Evolutionary conservation across 2,888 invertebrate genomes (phyloP).

Genomic region (Melikaiella ostensackeni): DNA sequence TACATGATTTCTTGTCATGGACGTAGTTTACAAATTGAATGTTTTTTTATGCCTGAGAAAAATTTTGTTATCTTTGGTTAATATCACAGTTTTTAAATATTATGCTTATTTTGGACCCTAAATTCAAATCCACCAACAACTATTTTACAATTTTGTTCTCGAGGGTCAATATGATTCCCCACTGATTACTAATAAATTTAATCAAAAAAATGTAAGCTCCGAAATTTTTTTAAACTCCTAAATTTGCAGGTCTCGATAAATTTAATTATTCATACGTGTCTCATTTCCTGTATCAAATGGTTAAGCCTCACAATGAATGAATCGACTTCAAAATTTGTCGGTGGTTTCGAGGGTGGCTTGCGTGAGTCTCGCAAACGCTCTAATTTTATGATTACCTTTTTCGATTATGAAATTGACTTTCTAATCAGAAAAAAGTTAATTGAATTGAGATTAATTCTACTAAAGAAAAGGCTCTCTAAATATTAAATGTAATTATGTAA

Average conservation of each 20-base stretch:
- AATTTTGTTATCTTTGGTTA: too few relatives aligned
- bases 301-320: neutral
- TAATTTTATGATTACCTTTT: neutral
- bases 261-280: neutral
- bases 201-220: neutral
- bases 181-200: neutral
- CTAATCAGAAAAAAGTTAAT: neutral
- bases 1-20: too few relatives aligned
- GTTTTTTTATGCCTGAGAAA: too few relatives aligned
- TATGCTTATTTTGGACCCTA: too few relatives aligned
- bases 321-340: neutral
- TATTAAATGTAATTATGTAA: neutral
- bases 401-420: neutral
- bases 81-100: neutral
- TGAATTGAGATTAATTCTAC: neutral
- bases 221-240: neutral
- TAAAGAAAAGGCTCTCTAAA: neutral
- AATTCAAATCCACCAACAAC: too few relatives aligned
- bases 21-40: too few relatives aligned
- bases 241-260: neutral
- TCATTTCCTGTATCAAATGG: neutral
- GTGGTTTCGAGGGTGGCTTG: neutral
- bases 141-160: too few relatives aligned
- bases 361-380: neutral
- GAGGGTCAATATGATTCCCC: too few relatives aligned